Base-by-base conservation (phyloP, 2,797 vertebrate genomes). In the Hafferia zeledoni region DNA sequence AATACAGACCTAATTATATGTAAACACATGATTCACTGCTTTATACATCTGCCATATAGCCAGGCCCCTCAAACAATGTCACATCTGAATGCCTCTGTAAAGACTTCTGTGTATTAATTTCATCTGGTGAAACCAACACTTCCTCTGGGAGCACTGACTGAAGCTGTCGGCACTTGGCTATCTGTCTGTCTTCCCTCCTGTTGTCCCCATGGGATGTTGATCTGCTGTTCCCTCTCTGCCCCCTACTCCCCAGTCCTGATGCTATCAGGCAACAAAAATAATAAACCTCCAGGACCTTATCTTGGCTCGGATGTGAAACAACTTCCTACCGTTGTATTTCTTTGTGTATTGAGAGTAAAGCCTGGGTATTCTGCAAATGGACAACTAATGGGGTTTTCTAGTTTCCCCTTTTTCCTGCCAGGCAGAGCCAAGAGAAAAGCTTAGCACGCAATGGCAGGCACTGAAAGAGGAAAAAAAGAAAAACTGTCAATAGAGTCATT, bases 231-330 rank as follows among this genome's bases (percentile, higher is more conserved):
- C 98, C 97, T 97, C 95, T 95, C 91, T 96, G 92, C 91, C 94
- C 96, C 94, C 80, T 95, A 93, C 89, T 93, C 93, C 91, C 96
- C 94, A 91, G 97, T 91, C 97, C 96, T 94, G 98, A 98, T 98
- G 97, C 98, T 98, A 99, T 98, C 98, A 97, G 96, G 97, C 98
- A 95, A 97, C 97, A 98, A 98, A 98, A 98, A 98, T 97, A 99
- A 99, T 98, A 99, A 99, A 98, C 98, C 97, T 97, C 83, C 94
- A 98, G 97, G 98, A 98, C 98, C 97, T 98, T 99, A 99, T 98
- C 99, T 99, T 98, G 96, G 98, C 98, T 98, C 98, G 98, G 98
- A 98, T 98, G 84, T 98, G 98, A 98, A 98, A 98, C 98, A 98
- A 98, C 98, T 98, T 98, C 97, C 97, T 98, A 97, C 96, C 60